Evolutionary conservation across 2,888 invertebrate species (phyloP).

Genomic region (Xanthia icteritia): DNA sequence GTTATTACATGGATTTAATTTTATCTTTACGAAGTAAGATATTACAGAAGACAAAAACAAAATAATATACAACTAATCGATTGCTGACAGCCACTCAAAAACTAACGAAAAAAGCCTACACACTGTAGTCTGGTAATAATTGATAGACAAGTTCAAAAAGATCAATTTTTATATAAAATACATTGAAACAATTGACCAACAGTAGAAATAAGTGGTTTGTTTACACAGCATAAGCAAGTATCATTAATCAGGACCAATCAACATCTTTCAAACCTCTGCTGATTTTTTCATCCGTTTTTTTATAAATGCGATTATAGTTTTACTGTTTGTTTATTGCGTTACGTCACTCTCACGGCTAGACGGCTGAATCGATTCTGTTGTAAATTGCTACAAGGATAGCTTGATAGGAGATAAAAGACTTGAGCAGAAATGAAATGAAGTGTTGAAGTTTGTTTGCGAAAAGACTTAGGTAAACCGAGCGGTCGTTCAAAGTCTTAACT

Average conservation of each 20-base stretch:
- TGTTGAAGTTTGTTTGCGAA: neutral
- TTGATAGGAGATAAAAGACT: neutral
- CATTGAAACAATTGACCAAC: slow-evolving; percentile 16
- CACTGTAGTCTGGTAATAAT: slow-evolving; percentile 9
- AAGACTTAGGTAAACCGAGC: neutral
- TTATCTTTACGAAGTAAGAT: neutral
- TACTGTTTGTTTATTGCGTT: neutral
- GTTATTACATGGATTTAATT: slow-evolving; percentile 39
- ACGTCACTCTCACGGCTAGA: neutral
- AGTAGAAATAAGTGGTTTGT: slow-evolving; percentile 11
- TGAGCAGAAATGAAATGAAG: neutral
- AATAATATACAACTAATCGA: neutral
- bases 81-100: neutral
- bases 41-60: neutral
- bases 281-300: neutral
- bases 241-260: slow-evolving; percentile 10
- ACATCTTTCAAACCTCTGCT: neutral
- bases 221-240: neutral
- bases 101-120: neutral
- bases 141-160: neutral
- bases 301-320: neutral
- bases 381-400: neutral
- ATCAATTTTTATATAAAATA: slow-evolving; percentile 20
- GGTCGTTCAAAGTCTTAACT: neutral
- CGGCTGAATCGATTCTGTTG: neutral